phyloP scores from a whole-genome alignment of 2,797 vertebrate species.

The Mormyrops attenuatus region DNA sequence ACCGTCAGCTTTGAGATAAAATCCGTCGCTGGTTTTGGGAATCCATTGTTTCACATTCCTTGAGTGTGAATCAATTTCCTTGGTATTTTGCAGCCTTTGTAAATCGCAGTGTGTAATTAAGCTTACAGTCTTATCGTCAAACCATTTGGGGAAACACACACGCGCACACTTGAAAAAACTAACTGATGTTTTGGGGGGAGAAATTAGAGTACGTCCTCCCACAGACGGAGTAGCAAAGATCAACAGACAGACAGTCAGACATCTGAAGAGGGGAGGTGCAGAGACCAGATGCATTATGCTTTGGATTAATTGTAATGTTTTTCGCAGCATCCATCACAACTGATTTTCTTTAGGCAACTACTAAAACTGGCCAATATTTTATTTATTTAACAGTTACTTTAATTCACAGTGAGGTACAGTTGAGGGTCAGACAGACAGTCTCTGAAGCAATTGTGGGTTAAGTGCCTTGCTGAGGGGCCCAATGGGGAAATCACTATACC shows the following conservation, averaged over 20 bases:
- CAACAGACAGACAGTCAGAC: background rate
- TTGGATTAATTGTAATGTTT: background rate
- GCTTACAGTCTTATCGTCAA: slow-evolving; percentile 52
- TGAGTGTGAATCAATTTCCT: slow-evolving; percentile 61
- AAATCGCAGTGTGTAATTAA: slow-evolving; percentile 60
- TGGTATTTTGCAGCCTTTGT: slow-evolving; percentile 37
- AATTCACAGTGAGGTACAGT: background rate
- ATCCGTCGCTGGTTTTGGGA: slow-evolving; percentile 65
- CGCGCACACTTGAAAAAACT: background rate
- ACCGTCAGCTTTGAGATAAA: slow-evolving; percentile 60
- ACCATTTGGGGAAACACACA: slow-evolving; percentile 29
- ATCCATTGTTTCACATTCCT: slow-evolving; percentile 59
- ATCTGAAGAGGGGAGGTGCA: background rate
- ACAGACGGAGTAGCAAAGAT: slow-evolving; percentile 33
- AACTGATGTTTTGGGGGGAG: slow-evolving; percentile 6
- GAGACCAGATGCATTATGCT: background rate
- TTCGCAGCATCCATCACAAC: background rate
- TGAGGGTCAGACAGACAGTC: background rate
- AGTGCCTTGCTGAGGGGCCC: background rate
- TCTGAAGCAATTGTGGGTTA: background rate
- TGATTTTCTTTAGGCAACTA: background rate
- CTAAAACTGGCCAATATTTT: background rate
- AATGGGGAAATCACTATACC: background rate
- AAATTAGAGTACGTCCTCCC: slow-evolving; percentile 35
- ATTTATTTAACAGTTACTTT: background rate